These are phyloP conservation scores for Leptopilina syphax DNA, from an alignment of 2,888 invertebrate species.

Conservation along the genomic window DNA sequence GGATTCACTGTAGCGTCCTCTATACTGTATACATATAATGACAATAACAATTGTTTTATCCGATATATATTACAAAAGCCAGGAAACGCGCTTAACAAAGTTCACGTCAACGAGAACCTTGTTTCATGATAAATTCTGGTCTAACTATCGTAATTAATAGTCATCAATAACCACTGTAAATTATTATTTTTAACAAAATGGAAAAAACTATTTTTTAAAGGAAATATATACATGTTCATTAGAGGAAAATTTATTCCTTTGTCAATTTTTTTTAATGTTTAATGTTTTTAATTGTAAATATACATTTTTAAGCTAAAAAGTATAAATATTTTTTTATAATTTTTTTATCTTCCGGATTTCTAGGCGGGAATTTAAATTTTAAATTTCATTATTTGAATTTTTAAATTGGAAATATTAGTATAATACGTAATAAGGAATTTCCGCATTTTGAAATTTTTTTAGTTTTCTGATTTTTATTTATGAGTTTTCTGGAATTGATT, in stretches of 20 bases:
- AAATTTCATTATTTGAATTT: no score
- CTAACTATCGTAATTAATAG: conserved; percentile 15
- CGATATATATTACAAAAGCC: conserved; percentile 5
- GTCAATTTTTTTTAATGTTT: neutral
- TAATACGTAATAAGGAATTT: no score
- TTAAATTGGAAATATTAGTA: no score
- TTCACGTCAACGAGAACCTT: neutral
- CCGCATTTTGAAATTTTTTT: no score
- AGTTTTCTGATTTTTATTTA: no score
- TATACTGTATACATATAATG: neutral
- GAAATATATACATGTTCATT: neutral
- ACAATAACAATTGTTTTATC: neutral
- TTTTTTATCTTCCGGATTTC: no score
- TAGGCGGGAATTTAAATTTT: no score
- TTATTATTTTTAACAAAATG: neutral
- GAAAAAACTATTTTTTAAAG: no score
- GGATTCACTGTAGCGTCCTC: neutral
- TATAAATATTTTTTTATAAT: no score
- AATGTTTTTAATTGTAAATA: no score
- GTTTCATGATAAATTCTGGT: neutral
- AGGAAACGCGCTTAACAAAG: neutral
- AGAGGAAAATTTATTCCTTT: neutral
- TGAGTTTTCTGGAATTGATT: no score
- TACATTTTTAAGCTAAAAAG: no score
- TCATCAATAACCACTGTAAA: neutral